Conservation (phyloP, 2,888 invertebrate genomes). For the Palloptera scutellata region DNA sequence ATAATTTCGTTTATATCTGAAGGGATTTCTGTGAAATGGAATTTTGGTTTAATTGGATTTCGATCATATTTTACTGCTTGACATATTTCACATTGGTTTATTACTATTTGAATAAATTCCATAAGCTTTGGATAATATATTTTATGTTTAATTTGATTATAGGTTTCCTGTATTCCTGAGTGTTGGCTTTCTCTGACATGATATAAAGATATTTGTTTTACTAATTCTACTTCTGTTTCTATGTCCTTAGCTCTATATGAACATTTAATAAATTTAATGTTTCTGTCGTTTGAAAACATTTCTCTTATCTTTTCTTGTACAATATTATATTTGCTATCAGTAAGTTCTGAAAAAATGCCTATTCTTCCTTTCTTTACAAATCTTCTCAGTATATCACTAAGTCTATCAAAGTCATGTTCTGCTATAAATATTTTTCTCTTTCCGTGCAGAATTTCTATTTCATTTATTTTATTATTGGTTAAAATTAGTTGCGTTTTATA, state of each 20-base stretch:
- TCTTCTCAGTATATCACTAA: slow-evolving; percentile 34
- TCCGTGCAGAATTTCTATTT: no score
- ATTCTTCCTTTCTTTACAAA: slow-evolving; percentile 39
- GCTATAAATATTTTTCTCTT: slow-evolving; percentile 37
- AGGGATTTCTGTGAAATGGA: slow-evolving; percentile 35
- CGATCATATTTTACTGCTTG: slow-evolving; percentile 36
- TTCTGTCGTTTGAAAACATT: slow-evolving; percentile 39
- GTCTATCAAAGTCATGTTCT: slow-evolving; percentile 32
- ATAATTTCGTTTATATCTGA: slow-evolving; percentile 34
- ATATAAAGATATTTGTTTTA: slow-evolving; percentile 39
- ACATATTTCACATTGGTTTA: slow-evolving; percentile 37
- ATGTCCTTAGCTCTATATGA: slow-evolving; percentile 36
- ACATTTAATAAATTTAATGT: slow-evolving; percentile 43
- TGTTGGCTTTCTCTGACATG: no score
- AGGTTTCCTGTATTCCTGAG: no score
- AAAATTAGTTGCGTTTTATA: no score
- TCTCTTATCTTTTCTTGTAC: slow-evolving; percentile 38
- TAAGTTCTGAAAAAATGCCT: slow-evolving; percentile 38
- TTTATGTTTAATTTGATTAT: no score
- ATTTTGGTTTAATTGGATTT: slow-evolving; percentile 34
- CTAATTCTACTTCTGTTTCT: no score
- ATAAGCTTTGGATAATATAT: slow-evolving; percentile 40
- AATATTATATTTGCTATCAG: slow-evolving; percentile 35
- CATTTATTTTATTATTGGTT: no score
- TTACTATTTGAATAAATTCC: slow-evolving; percentile 37